Evolutionary conservation across 1,140 invertebrate genomes (phyloP), one percentile per base, ranked within the genome.

Genomic region (Tetragonula clypearis): DNA sequence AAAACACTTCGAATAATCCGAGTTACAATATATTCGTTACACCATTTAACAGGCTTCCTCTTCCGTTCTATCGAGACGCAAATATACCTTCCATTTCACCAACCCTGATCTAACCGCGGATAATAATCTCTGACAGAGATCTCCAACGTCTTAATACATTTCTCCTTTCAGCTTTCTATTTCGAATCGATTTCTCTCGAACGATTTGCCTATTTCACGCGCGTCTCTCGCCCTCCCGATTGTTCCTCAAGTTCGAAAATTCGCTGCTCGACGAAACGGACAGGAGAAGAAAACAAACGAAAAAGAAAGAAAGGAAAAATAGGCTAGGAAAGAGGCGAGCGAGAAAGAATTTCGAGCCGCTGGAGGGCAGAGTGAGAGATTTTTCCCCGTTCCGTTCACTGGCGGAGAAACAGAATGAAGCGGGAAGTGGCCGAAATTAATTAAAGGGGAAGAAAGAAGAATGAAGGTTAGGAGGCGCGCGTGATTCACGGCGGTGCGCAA

Each of bases 401-500:
- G 21, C n/a, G 55, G 71, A 8, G 41, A 69, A 30, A 30, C 21
- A 56, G 30, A 62, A 58, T 14, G 69, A 53, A 56, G 23, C 35
- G 74, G 26, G 8, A 79, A 77, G 55, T 35, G 30, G 26, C 5
- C 62, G 35, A 84, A 80, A 87, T 85, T 85, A 85, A 87, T 88
- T 77, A 55, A 83, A n/a, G 8, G 23, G 17, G 6, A 23, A 21
- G 26, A 55, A 19, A 35, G 60, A 35, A 30, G 41, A 65, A 56
- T 12, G 41, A 41, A 23, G 66, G 41, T 82, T 30, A 75, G 49
- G 58, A 75, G 49, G 58, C 41, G 78, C 41, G 35, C 35, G 30
- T 30, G 65, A 84, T 41, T 71, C 41, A 66, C 8, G n/a, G 58
- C 17, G 84, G 73, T 68, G 72, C 41, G 41, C 71, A 87, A 90